phyloP scores from a whole-genome alignment of 2,113 vertebrate genomes.

The Scolopax mira region DNA sequence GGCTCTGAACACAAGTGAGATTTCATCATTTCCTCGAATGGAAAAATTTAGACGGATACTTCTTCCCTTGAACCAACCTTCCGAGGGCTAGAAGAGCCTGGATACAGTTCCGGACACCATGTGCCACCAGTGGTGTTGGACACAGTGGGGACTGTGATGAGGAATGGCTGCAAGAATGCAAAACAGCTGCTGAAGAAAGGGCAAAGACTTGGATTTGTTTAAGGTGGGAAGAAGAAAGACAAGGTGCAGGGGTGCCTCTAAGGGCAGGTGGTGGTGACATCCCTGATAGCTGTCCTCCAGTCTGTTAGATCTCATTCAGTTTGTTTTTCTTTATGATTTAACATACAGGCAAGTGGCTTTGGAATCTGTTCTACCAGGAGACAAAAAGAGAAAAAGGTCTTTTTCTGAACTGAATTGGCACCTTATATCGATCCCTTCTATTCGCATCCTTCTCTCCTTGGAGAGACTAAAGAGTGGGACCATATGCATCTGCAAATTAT shows the following conservation, averaged over 20 bases:
- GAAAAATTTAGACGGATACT: not conserved
- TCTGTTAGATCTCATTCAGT: not conserved
- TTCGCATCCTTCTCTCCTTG: not conserved
- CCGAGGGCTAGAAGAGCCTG: not conserved
- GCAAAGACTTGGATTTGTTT: not conserved
- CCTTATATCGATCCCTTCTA: not conserved
- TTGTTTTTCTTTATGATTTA: not conserved
- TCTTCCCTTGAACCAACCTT: rapidly evolving
- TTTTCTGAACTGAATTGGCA: not conserved
- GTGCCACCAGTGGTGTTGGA: not conserved
- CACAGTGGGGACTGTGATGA: rapidly evolving
- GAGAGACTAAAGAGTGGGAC: not conserved
- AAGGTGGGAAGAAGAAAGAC: not conserved
- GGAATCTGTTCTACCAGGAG: not conserved
- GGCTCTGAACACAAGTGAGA: not conserved
- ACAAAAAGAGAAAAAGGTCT: not conserved
- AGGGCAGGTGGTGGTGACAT: not conserved
- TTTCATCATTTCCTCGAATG: not conserved
- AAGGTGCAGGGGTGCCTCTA: not conserved
- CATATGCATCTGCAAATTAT: not conserved
- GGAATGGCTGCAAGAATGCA: not conserved
- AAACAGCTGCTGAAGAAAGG: not conserved
- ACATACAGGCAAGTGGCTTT: not conserved
- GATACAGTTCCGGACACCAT: not conserved
- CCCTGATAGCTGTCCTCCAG: not conserved